These are phyloP conservation scores for Clistopyga incitator DNA, from an alignment of 2,888 invertebrate genomes.

Conservation along the genomic window DNA sequence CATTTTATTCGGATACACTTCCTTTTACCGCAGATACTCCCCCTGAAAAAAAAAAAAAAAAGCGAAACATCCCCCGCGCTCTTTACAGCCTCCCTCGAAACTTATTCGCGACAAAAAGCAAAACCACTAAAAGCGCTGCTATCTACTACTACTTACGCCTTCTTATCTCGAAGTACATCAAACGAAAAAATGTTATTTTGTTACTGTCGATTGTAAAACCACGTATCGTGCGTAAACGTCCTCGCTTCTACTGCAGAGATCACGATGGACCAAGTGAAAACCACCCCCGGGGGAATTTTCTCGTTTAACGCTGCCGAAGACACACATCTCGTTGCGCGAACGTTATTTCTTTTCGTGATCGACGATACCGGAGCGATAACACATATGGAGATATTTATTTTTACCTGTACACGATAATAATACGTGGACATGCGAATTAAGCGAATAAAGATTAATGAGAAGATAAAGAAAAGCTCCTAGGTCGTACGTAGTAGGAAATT, in stretches of 20 bases:
- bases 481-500: conserved; percentile 52
- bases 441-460: conserved; percentile 1
- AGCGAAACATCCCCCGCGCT: conserved; percentile 37
- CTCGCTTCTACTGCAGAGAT: conserved; percentile 43
- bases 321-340: conserved; percentile 38
- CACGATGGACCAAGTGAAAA: conserved; percentile 48
- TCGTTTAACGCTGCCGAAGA: conserved; percentile 39
- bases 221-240: conserved; percentile 34
- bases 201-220: conserved; percentile 25
- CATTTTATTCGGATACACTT: conserved; percentile 24
- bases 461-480: conserved; percentile 48
- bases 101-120: conserved; percentile 4
- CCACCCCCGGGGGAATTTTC: conserved; percentile 17
- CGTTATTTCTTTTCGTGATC: conserved; percentile 46
- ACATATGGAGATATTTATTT: conserved; percentile 62
- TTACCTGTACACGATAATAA: conserved; percentile 50
- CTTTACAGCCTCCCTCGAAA: conserved; percentile 19
- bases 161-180: conserved; percentile 42
- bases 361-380: conserved; percentile 69
- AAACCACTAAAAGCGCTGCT: background rate
- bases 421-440: conserved; percentile 64
- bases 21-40: conserved; percentile 35
- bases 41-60: too few relatives aligned
- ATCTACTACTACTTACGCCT: conserved; percentile 22
- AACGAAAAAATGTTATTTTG: conserved; percentile 45